Evolutionary conservation across 2,797 vertebrate genomes (phyloP).

Genomic region (Peromyscus aztecus): DNA sequence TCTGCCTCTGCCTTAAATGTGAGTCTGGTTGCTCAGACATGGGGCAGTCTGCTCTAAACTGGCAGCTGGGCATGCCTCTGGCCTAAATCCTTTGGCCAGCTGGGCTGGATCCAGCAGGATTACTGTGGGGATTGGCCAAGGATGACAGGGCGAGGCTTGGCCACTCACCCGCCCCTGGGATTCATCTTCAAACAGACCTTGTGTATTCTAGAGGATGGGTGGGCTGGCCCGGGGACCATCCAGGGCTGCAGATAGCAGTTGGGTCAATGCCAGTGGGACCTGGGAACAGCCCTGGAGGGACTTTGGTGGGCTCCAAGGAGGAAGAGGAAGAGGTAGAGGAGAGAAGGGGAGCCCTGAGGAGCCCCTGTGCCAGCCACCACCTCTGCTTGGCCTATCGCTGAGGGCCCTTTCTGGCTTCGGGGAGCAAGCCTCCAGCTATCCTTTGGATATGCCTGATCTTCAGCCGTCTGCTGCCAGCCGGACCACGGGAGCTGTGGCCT

Average conservation of each 20-base stretch:
- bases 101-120: constrained; percentile 90
- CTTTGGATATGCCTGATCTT: constrained; percentile 76
- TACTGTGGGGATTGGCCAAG: constrained; percentile 92
- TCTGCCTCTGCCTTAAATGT: not conserved
- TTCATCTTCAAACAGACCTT: not conserved
- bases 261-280: not conserved
- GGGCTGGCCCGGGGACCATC: constrained; percentile 3
- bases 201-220: constrained; percentile 46
- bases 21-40: not conserved
- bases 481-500: constrained; percentile 85
- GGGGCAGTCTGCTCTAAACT: not conserved
- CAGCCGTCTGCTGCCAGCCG: constrained; percentile 82
- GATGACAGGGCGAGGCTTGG: not conserved
- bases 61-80: constrained; percentile 85
- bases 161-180: not conserved
- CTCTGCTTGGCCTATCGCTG: fast-evolving
- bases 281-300: not conserved
- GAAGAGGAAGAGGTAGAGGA: not conserved
- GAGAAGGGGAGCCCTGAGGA: not conserved
- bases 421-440: fast-evolving
- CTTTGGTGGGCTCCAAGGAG: not conserved
- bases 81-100: constrained; percentile 91
- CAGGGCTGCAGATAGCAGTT: not conserved
- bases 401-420: not conserved
- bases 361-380: not conserved